Percentiles rank a stretch among this genome's conserved stretches.
These are phyloP conservation scores for Subacronicta megacephala DNA, from an alignment of 2,888 invertebrate species.

Conservation along the genomic window DNA sequence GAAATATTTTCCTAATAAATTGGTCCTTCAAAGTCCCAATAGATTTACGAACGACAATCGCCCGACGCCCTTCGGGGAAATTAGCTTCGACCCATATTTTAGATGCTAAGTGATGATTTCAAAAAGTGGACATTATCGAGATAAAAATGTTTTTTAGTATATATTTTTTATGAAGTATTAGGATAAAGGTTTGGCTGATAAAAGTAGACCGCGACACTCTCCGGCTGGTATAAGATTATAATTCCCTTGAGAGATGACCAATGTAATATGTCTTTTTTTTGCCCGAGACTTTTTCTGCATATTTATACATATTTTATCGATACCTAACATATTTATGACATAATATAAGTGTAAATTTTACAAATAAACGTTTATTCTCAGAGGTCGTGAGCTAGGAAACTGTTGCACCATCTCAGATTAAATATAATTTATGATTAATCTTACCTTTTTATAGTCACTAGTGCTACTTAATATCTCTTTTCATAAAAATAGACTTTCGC, in stretches of 20 bases:
- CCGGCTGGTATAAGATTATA: conserved; percentile 1
- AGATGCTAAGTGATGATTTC: conserved; percentile 44
- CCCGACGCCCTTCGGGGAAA: conserved; percentile 44
- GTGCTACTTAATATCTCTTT: too few relatives aligned
- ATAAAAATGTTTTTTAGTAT: conserved; percentile 21
- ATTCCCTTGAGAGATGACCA: conserved; percentile 19
- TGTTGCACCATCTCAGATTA: too few relatives aligned
- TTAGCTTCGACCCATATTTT: conserved; percentile 51
- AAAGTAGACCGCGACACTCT: conserved; percentile 10
- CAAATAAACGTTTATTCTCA: too few relatives aligned
- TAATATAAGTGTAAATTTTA: too few relatives aligned
- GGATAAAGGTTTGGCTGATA: conserved; percentile 10
- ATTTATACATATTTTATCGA: too few relatives aligned
- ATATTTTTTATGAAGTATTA: conserved; percentile 5
- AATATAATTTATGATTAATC: too few relatives aligned
- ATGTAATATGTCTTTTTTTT: conserved; percentile 19
- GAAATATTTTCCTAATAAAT: conserved; percentile 55
- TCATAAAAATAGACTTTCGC: too few relatives aligned
- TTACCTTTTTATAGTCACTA: too few relatives aligned
- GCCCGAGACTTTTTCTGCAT: too few relatives aligned
- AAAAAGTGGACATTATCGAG: conserved; percentile 16
- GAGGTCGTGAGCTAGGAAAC: too few relatives aligned
- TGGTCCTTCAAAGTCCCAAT: conserved; percentile 45
- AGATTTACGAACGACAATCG: conserved; percentile 46
- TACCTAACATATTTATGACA: too few relatives aligned